phyloP scores from a whole-genome alignment of 1,140 invertebrate species.

The Leptinotarsa undecemlineata region DNA sequence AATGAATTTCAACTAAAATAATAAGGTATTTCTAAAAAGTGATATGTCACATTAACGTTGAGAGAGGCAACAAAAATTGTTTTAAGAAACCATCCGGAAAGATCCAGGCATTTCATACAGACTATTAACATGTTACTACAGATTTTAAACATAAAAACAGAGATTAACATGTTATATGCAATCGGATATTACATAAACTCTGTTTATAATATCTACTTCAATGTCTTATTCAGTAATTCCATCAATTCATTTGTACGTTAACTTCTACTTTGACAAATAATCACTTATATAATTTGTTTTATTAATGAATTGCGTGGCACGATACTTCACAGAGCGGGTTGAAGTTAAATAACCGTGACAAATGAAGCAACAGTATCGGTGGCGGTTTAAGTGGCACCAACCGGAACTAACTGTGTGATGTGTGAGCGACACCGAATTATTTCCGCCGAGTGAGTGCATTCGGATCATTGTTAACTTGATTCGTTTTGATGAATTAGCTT shows the following conservation, averaged over 20 bases:
- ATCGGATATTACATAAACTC: too few relatives aligned
- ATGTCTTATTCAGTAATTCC: too few relatives aligned
- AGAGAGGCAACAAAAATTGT: too few relatives aligned
- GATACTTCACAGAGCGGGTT: slow-evolving; percentile 33
- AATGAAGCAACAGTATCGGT: slow-evolving; percentile 43
- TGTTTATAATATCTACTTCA: too few relatives aligned
- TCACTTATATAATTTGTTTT: slow-evolving; percentile 26
- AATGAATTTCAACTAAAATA: too few relatives aligned
- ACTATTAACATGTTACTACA: too few relatives aligned
- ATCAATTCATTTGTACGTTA: not conserved
- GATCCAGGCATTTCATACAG: too few relatives aligned
- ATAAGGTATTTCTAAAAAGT: too few relatives aligned
- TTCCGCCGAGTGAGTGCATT: slow-evolving; percentile 37
- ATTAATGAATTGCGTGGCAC: slow-evolving; percentile 8
- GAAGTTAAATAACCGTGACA: slow-evolving; percentile 47
- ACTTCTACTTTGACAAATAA: slow-evolving; percentile 15
- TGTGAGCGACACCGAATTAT: slow-evolving; percentile 45
- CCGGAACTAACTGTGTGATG: slow-evolving; percentile 47
- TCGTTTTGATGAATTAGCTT: slow-evolving; percentile 29
- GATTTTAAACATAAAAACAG: too few relatives aligned
- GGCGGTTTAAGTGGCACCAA: slow-evolving; percentile 33
- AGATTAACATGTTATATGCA: too few relatives aligned
- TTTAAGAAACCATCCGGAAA: too few relatives aligned
- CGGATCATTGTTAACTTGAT: slow-evolving; percentile 35
- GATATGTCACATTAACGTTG: too few relatives aligned